Evolutionary conservation across 2,113 vertebrate genomes (phyloP), one percentile per base, ranked within the genome.

Genomic region (Acrocephalus kingi): DNA sequence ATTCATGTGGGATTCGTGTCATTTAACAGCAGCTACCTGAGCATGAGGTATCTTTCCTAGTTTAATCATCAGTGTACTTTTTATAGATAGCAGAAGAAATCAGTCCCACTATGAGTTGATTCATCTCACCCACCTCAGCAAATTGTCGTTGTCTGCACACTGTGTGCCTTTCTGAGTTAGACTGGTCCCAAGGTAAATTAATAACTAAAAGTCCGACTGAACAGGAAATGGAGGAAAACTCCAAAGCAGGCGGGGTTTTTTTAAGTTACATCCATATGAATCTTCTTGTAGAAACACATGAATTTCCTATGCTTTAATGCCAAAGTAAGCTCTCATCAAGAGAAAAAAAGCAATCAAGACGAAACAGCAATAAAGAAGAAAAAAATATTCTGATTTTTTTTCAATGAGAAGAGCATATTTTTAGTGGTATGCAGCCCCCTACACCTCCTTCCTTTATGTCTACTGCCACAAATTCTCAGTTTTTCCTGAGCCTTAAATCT

Each of bases 51-150:
- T 39, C 87, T 87, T 87, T 45, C 71, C 79, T 71, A 23, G 6
- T 66, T 90, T 55, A 92, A 86, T 95, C 22, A 52, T 90, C 67
- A 39, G 19, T 86, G 55, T 67, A 67, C 55, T 88, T 94, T 95
- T 71, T 75, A 93, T 71, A 90, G 43, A 31, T 77, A 63, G 77
- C 35, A 74, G 46, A 66, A 94, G 55, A 77, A 77, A 67, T 83
- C 48, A 49, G 58, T 66, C 49, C 75, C 49, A 51, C 46, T 25
- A 16, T 13, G 74, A 74, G 48, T 35, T 92, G 90, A 88, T 93
- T 96, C 90, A 93, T 93, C 67, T 88, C 85, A 66, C 55, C 64
- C 68, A 94, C 72, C 64, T 81, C 76, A 86, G 79, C 63, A 92
- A 92, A 94, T 84, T 79, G 74, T 69, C 76, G 76, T 69, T 85